phyloP scores from a whole-genome alignment of 2,888 invertebrate species.

The Listrodromus nycthemerus region DNA sequence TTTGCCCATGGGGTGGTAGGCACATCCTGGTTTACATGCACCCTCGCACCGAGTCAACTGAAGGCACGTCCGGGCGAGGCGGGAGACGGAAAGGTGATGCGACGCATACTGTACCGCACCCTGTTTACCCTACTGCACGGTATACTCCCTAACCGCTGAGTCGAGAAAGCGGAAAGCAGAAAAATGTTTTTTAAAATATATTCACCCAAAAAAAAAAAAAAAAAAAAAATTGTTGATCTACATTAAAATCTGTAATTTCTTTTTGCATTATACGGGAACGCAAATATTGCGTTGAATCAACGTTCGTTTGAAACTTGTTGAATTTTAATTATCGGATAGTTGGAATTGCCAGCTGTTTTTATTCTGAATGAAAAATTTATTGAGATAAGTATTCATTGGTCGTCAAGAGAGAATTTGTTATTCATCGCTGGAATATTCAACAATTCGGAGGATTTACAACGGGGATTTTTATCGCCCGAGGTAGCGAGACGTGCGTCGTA shows the following conservation, averaged over 20 bases:
- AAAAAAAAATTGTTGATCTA: not conserved
- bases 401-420: too few species aligned
- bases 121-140: not conserved
- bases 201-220: too few species aligned
- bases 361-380: too few species aligned
- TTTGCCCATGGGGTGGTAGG: constrained; percentile 45
- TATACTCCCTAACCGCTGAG: not conserved
- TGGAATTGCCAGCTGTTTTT: too few species aligned
- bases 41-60: constrained; percentile 6
- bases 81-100: constrained; percentile 16
- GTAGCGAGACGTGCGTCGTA: constrained; percentile 1
- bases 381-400: too few species aligned
- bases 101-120: constrained; percentile 1
- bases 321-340: too few species aligned
- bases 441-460: not conserved
- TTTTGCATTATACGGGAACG: not conserved
- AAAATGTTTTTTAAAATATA: not conserved
- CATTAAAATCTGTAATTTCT: not conserved
- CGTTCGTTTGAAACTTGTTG: too few species aligned
- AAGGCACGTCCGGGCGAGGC: constrained; percentile 21
- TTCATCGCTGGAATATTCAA: not conserved
- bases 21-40: constrained; percentile 49
- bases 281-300: too few species aligned
- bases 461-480: not conserved
- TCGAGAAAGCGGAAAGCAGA: not conserved